A percentile compares a stretch with the other conserved stretches of the same genome.
phyloP scores from a whole-genome alignment of 1,140 invertebrate genomes.

The Sitophilus oryzae region DNA sequence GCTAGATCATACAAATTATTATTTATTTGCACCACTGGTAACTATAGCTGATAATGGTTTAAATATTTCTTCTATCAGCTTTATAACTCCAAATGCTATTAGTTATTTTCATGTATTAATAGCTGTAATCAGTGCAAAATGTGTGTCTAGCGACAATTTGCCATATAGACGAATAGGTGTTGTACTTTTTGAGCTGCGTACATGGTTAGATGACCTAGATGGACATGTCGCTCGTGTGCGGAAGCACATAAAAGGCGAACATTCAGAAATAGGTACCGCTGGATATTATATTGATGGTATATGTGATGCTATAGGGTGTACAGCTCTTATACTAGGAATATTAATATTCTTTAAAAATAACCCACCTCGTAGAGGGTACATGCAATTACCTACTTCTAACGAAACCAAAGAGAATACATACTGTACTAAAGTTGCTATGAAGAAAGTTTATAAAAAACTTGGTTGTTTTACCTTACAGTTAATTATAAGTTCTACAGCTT shows the following conservation, averaged over 20 bases:
- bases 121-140: slow-evolving; percentile 61
- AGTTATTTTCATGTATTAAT: slow-evolving; percentile 68
- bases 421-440: slow-evolving; percentile 56
- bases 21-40: slow-evolving; percentile 66
- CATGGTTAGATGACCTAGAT: slow-evolving; percentile 73
- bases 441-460: slow-evolving; percentile 58
- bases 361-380: slow-evolving; percentile 60
- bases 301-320: slow-evolving; percentile 66
- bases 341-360: slow-evolving; percentile 62
- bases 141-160: slow-evolving; percentile 62
- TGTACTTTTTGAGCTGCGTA: slow-evolving; percentile 66
- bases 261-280: slow-evolving; percentile 62
- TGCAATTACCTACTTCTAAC: slow-evolving; percentile 50
- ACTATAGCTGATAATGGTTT: slow-evolving; percentile 57
- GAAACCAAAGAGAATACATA: slow-evolving; percentile 52
- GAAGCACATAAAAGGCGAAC: slow-evolving; percentile 62
- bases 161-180: slow-evolving; percentile 61
- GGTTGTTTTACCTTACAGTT: slow-evolving; percentile 63
- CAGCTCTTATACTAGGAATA: slow-evolving; percentile 59
- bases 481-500: slow-evolving; percentile 63
- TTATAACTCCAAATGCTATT: slow-evolving; percentile 72
- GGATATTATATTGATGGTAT: slow-evolving; percentile 70
- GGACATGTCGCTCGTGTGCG: slow-evolving; percentile 68
- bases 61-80: slow-evolving; percentile 54
- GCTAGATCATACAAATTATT: slow-evolving; percentile 70